Base-by-base conservation (phyloP, 1,140 invertebrate species). In the Trichoplusia ni region DNA sequence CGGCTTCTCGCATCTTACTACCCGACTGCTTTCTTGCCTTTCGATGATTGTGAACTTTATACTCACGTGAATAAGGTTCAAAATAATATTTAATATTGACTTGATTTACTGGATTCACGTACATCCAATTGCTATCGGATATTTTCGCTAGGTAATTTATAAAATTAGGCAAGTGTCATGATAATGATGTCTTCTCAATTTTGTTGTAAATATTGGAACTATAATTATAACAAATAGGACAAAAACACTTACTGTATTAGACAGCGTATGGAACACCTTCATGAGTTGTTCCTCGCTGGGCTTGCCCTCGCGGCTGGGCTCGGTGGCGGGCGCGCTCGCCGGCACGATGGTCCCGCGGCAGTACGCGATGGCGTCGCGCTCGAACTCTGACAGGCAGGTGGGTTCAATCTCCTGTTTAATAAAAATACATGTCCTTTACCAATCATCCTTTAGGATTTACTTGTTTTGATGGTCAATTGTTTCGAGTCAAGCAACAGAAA, bases 231-330 rank as follows among this genome's bases (percentile, higher is more conserved):
- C 7, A 1, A 16, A 14, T 6, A 14, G 0, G 13, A 0, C 5
- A n/a, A 2, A 9, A 21, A 13, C 31, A 77, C 80, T 82, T 71
- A 90, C 87, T 69, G 72, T 88, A 6, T 74, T 70, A 19, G 85
- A 84, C 0, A 90, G 64, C 8, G 81, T 77, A 61, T 82, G 60
- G 53, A 70, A 90, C 6, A 90, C 79, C 66, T 82, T 88, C 69
- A 79, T 81, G 2, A 90, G 72, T 38, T 90, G 87, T 49, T 88
- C 84, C 51, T 90, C 85, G 69, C 71, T 88, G 4, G 87, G 84
- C 44, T 69, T 83, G 23, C 82, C 85, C 8, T 79, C 77, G 23
- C 49, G 49, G 27, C 53, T 64, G 0, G 47, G 46, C 14, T 73
- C 73, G 14, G 59, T 19, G 27, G 71, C 37, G 5, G 60, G 56